Evolutionary conservation across 2,888 invertebrate species (phyloP).

Genomic region (Dorcus hopei): DNA sequence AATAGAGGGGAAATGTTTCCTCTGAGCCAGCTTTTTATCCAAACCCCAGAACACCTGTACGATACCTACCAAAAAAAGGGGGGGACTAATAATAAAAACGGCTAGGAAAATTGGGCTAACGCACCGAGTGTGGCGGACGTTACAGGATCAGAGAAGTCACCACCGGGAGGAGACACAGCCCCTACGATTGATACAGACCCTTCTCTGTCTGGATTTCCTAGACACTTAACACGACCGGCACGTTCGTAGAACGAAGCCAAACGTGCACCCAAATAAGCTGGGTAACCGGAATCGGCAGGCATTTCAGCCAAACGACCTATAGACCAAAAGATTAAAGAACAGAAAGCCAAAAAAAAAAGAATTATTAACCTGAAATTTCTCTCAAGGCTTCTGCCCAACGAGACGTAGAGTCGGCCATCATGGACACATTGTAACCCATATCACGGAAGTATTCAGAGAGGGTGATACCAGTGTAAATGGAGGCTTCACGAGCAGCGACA

Average conservation of each 20-base stretch:
- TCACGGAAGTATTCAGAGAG: constrained; percentile 99
- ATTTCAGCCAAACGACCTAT: constrained; percentile 94
- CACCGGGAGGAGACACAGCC: constrained; percentile 99
- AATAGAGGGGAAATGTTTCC: constrained; percentile 99
- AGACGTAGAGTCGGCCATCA: constrained; percentile 99
- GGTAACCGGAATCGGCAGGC: constrained; percentile 99
- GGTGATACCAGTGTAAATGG: constrained; percentile 99
- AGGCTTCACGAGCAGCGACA: constrained; percentile 99
- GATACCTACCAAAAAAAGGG: constrained; percentile 61
- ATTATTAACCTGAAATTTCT: constrained; percentile 83
- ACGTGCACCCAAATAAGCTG: constrained; percentile 97
- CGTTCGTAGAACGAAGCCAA: constrained; percentile 99
- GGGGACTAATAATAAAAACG: background rate
- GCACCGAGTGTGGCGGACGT: constrained; percentile 88
- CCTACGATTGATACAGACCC: constrained; percentile 99
- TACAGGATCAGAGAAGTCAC: constrained; percentile 99
- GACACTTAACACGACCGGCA: constrained; percentile 94
- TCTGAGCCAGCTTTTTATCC: constrained; percentile 97
- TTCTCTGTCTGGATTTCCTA: constrained; percentile 97
- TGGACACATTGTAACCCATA: constrained; percentile 99
- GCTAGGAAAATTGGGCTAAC: background rate
- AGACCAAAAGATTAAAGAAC: constrained; percentile 2
- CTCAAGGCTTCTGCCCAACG: constrained; percentile 99
- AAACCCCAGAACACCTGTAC: constrained; percentile 99
- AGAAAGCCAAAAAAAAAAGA: background rate